Percentiles rank a stretch among this genome's conserved stretches.
phyloP scores from a whole-genome alignment of 2,797 vertebrate genomes.

The Myiotriccus ornatus region DNA sequence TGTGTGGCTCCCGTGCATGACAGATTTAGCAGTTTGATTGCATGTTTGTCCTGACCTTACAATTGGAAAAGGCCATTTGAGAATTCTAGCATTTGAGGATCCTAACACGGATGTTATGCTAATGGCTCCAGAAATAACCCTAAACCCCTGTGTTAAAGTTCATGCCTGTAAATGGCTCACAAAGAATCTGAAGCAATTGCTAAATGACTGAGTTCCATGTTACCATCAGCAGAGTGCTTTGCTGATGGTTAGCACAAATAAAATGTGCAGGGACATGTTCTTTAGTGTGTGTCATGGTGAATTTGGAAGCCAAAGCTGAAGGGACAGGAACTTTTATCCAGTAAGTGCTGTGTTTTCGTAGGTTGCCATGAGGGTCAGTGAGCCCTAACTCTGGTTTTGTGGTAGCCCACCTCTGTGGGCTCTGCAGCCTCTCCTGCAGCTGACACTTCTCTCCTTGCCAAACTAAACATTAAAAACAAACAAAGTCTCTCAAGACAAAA shows the following conservation, averaged over 20 bases:
- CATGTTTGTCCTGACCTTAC: conserved; percentile 64
- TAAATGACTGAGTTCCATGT: not conserved
- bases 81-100: conserved; percentile 33
- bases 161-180: not conserved
- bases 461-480: not conserved
- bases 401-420: not conserved
- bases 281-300: not conserved
- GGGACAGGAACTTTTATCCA: not conserved
- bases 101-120: conserved; percentile 22
- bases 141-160: conserved; percentile 35
- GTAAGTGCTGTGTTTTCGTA: not conserved
- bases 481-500: not conserved
- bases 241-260: not conserved
- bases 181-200: not conserved
- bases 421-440: not conserved
- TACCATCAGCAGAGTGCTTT: not conserved
- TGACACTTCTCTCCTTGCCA: not conserved
- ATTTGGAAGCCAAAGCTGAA: not conserved
- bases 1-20: not conserved
- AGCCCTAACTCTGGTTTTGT: not conserved
- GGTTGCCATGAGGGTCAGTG: not conserved
- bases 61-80: conserved; percentile 29
- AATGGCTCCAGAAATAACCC: conserved; percentile 45
- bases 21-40: conserved; percentile 30
- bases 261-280: not conserved